These are phyloP conservation scores for Charadrius vociferus DNA, from an alignment of 2,113 vertebrate species.

Conservation along the genomic window DNA sequence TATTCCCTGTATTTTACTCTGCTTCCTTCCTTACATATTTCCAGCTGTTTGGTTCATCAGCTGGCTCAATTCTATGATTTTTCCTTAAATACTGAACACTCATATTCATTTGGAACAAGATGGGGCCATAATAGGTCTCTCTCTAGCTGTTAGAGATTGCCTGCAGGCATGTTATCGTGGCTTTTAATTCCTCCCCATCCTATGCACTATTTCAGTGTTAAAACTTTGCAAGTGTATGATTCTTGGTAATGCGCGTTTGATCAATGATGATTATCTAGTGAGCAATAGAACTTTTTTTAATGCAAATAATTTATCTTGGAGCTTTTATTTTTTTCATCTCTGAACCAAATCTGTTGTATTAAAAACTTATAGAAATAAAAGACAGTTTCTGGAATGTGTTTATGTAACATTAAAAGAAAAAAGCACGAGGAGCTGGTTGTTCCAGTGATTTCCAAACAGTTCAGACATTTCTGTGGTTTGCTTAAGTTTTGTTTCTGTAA, in stretches of 20 bases:
- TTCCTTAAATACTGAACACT: not conserved
- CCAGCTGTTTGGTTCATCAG: not conserved
- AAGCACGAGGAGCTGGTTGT: not conserved
- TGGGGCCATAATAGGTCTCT: too few relatives aligned
- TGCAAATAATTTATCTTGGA: not conserved
- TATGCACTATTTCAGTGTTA: not conserved
- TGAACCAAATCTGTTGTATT: not conserved
- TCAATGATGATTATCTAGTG: not conserved
- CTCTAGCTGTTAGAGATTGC: not conserved
- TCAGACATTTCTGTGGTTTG: slow-evolving; percentile 69
- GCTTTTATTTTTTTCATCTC: not conserved
- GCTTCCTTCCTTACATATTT: not conserved
- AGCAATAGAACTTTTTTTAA: not conserved
- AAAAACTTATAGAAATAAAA: not conserved
- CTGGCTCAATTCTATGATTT: not conserved
- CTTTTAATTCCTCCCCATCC: not conserved
- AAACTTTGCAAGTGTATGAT: not conserved
- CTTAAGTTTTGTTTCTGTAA: slow-evolving; percentile 15
- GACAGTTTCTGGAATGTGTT: not conserved
- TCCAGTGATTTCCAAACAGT: slow-evolving; percentile 42
- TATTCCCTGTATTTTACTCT: not conserved
- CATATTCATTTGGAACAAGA: not conserved
- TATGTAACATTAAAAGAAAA: slow-evolving; percentile 38
- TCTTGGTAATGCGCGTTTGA: not conserved
- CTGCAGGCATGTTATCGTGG: not conserved